phyloP scores from a whole-genome alignment of 2,888 invertebrate species.

The Scaptodrosophila latifasciaeformis region DNA sequence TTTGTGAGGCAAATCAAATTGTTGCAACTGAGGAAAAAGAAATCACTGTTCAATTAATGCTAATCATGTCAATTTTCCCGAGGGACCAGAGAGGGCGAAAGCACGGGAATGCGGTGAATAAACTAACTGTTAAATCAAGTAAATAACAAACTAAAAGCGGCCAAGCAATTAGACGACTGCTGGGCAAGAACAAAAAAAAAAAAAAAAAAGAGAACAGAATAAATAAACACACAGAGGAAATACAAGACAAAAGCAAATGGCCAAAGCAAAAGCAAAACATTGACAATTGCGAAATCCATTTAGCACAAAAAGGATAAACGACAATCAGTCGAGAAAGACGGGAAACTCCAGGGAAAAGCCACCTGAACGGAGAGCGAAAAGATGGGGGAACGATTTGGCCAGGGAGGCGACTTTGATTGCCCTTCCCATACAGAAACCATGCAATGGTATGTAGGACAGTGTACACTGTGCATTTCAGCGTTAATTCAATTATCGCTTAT shows the following conservation, averaged over 20 bases:
- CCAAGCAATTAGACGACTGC: constrained; percentile 45
- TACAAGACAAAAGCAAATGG: too few relatives aligned
- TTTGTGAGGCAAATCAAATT: constrained; percentile 29
- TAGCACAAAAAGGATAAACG: constrained; percentile 26
- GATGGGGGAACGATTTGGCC: constrained; percentile 2
- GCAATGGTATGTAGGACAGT: constrained; percentile 48
- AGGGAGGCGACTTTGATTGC: constrained; percentile 32
- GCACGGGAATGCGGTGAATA: background rate
- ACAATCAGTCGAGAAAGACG: constrained; percentile 7
- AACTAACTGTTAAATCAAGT: constrained; percentile 38
- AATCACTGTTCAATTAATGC: constrained; percentile 59
- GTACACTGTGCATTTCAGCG: constrained; percentile 54
- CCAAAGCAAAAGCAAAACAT: constrained; percentile 31
- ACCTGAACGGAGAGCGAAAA: constrained; percentile 13
- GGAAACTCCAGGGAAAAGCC: background rate
- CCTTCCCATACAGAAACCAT: constrained; percentile 36
- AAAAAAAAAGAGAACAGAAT: background rate
- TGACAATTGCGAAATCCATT: constrained; percentile 39
- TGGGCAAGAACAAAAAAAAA: constrained; percentile 7
- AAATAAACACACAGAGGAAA: too few relatives aligned
- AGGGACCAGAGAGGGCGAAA: too few relatives aligned
- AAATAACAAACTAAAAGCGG: constrained; percentile 45
- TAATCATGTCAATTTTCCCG: constrained; percentile 53
- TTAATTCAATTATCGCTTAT: constrained; percentile 71
- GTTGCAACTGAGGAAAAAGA: constrained; percentile 29